These are phyloP conservation scores for Origma solitaria DNA, from an alignment of 2,113 vertebrate species.

Conservation along the genomic window DNA sequence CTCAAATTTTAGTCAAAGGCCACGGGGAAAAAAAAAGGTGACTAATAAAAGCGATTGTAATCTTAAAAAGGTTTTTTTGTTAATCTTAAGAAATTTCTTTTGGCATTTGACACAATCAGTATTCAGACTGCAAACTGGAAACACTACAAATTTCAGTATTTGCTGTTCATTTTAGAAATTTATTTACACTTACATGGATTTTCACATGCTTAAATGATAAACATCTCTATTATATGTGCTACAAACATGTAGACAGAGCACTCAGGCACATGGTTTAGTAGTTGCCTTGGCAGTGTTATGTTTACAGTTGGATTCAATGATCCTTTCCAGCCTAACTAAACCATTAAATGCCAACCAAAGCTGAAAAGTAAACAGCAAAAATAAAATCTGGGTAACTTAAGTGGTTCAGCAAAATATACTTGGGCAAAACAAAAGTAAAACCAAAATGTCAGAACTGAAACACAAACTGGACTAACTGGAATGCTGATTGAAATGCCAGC, in stretches of 20 bases:
- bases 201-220: background rate
- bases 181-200: background rate
- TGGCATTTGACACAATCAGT: background rate
- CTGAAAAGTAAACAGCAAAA: background rate
- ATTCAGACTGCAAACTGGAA: background rate
- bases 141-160: background rate
- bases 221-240: background rate
- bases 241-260: rapidly evolving
- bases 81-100: background rate
- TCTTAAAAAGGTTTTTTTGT: background rate
- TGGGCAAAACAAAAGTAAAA: background rate
- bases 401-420: background rate
- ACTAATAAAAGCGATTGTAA: background rate
- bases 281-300: background rate
- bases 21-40: rapidly evolving
- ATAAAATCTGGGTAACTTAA: background rate
- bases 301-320: rapidly evolving
- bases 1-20: background rate
- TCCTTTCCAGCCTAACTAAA: background rate
- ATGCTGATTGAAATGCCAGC: background rate
- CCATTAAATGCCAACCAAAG: background rate
- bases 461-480: background rate
- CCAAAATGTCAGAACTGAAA: background rate
- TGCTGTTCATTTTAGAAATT: background rate
- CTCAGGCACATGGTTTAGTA: background rate